phyloP scores from a whole-genome alignment of 2,113 vertebrate species.

The Carassius carassius region DNA sequence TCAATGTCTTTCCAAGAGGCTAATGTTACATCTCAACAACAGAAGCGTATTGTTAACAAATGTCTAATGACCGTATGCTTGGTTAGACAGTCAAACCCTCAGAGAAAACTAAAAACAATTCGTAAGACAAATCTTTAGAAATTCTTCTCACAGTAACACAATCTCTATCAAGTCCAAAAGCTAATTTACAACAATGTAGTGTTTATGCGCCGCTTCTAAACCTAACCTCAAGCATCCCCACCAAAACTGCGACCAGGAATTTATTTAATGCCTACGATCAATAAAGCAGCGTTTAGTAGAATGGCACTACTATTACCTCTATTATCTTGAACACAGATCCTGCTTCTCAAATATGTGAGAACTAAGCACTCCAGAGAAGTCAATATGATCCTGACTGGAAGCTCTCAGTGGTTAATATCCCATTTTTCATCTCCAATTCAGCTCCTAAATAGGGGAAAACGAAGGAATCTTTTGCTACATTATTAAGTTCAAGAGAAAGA shows the following conservation, averaged over 20 bases:
- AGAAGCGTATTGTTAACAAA: constrained; percentile 21
- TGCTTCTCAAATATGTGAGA: not conserved
- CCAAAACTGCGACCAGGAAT: not conserved
- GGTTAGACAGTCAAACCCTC: constrained; percentile 1
- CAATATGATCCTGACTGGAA: not conserved
- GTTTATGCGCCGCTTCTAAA: constrained; percentile 9
- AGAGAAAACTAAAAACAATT: constrained; percentile 16
- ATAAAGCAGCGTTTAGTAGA: constrained; percentile 11
- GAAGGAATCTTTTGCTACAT: constrained; percentile 36
- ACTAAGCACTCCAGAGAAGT: constrained; percentile 6
- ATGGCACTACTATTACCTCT: not conserved
- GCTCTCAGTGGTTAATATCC: constrained; percentile 8
- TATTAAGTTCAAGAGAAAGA: constrained; percentile 26
- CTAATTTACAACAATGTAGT: constrained; percentile 26
- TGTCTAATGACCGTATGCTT: not conserved
- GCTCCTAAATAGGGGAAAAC: not conserved
- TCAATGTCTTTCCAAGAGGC: not conserved
- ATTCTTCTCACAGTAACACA: constrained; percentile 19
- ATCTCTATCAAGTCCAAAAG: not conserved
- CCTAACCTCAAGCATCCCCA: not conserved
- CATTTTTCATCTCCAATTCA: constrained; percentile 17
- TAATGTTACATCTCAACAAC: not conserved
- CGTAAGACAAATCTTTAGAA: constrained; percentile 27
- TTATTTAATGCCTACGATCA: not conserved
- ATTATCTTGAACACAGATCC: not conserved